These are phyloP conservation scores for Ictalurus furcatus DNA, from an alignment of 2,113 vertebrate genomes.

Conservation along the genomic window DNA sequence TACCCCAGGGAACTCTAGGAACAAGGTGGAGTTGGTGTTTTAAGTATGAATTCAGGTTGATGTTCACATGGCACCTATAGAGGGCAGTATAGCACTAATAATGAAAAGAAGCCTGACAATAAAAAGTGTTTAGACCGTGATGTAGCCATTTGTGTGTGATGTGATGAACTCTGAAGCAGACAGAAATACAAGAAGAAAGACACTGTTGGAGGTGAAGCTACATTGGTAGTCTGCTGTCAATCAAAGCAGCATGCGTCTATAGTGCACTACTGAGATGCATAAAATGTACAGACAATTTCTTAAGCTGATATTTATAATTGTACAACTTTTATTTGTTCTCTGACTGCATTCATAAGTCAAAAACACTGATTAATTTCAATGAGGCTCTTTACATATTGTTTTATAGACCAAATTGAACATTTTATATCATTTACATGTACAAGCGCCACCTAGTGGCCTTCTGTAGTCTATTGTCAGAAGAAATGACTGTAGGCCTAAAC, in stretches of 20 bases:
- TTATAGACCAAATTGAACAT: neutral
- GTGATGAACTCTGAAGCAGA: neutral
- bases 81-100: conserved; percentile 57
- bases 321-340: neutral
- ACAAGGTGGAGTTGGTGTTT: too few species aligned
- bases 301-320: neutral
- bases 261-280: neutral
- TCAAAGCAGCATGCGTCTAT: neutral
- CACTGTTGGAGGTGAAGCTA: neutral
- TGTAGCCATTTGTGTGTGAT: neutral
- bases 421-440: neutral
- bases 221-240: conserved; percentile 7
- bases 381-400: neutral
- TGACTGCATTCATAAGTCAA: neutral
- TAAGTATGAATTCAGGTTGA: neutral
- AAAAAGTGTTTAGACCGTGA: conserved; percentile 41
- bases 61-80: conserved; percentile 52
- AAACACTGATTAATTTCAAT: neutral
- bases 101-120: conserved; percentile 37
- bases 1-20: too few species aligned
- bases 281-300: neutral
- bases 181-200: neutral
- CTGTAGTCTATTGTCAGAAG: neutral
- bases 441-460: conserved; percentile 1
- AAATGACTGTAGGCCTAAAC: neutral